phyloP scores from a whole-genome alignment of 2,888 invertebrate species.

The Ectropis crepuscularia region DNA sequence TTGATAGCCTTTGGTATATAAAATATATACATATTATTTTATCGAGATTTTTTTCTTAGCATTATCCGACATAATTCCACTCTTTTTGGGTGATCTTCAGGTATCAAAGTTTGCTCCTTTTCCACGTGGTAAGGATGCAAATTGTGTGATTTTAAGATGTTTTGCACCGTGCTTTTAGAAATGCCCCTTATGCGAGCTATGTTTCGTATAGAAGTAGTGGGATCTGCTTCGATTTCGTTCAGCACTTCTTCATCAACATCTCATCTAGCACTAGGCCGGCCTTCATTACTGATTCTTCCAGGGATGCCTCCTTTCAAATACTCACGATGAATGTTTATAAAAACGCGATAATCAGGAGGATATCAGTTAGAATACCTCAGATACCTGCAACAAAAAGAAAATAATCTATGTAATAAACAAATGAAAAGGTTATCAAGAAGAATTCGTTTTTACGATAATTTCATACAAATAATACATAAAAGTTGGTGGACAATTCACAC shows the following conservation, averaged over 20 bases:
- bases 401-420: not conserved
- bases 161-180: constrained; percentile 32
- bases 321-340: constrained; percentile 23
- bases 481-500: too few species aligned
- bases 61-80: not conserved
- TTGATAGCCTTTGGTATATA: too few species aligned
- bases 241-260: constrained; percentile 36
- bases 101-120: constrained; percentile 36
- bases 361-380: not conserved
- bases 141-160: constrained; percentile 31
- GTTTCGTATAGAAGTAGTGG: constrained; percentile 31
- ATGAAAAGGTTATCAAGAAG: not conserved
- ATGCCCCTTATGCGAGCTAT: constrained; percentile 39
- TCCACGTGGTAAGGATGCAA: constrained; percentile 37
- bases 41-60: too few species aligned
- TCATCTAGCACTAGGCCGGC: constrained; percentile 29
- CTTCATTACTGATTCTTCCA: constrained; percentile 19
- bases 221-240: constrained; percentile 30
- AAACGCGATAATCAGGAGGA: constrained; percentile 4
- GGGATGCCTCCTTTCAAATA: constrained; percentile 32
- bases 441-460: not conserved
- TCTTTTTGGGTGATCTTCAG: not conserved
- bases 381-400: not conserved
- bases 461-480: not conserved
- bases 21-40: too few species aligned